Evolutionary conservation across 2,888 invertebrate species (phyloP).

Genomic region (Lacanobia oleracea): DNA sequence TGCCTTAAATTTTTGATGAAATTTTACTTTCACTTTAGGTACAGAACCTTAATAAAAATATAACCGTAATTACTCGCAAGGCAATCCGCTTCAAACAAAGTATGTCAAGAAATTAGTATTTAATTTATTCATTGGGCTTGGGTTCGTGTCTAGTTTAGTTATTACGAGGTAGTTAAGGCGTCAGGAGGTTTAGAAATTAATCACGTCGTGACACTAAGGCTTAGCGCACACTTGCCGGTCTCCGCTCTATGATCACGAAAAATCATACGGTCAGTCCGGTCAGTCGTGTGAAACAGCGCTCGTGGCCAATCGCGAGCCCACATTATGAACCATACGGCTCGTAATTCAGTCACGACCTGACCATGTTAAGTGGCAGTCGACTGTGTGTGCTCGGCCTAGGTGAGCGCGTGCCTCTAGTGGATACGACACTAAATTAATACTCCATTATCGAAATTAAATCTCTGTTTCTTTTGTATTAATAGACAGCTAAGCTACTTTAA

Average conservation of each 20-base stretch:
- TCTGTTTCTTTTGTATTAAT: constrained; percentile 60
- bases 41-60: constrained; percentile 76
- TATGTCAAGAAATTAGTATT: constrained; percentile 89
- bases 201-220: constrained; percentile 73
- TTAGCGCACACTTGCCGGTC: constrained; percentile 52
- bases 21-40: constrained; percentile 67
- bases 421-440: constrained; percentile 66
- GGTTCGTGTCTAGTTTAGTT: constrained; percentile 85
- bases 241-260: constrained; percentile 58
- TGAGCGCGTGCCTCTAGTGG: constrained; percentile 60
- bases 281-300: constrained; percentile 59
- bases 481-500: constrained; percentile 37
- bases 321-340: constrained; percentile 53
- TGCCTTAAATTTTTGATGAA: constrained; percentile 48
- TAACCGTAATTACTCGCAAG: constrained; percentile 84
- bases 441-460: constrained; percentile 74
- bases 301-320: constrained; percentile 38
- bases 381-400: constrained; percentile 57
- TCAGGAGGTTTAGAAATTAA: constrained; percentile 79
- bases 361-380: constrained; percentile 54
- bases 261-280: constrained; percentile 52
- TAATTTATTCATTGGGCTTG: constrained; percentile 88
- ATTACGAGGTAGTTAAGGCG: constrained; percentile 79
- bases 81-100: constrained; percentile 85
- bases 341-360: constrained; percentile 65